phyloP scores from a whole-genome alignment of 2,113 vertebrate species.

The Oreochromis spilurus region DNA sequence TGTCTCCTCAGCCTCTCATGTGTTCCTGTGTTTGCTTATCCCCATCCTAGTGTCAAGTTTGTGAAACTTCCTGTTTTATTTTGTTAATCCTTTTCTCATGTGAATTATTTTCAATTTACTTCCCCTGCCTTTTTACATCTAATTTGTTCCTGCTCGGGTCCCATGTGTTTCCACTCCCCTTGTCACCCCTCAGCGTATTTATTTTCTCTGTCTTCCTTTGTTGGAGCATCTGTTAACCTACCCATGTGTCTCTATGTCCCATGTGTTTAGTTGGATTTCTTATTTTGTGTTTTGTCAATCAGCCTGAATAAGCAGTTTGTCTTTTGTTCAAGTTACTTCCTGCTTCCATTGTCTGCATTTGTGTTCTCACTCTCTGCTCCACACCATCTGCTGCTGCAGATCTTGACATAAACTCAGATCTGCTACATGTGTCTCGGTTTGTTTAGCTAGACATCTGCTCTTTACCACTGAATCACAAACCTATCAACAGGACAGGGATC shows the following conservation, averaged over 20 bases:
- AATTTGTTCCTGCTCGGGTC: rapidly evolving
- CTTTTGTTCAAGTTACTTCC: background rate
- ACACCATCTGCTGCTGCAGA: background rate
- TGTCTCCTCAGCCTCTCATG: background rate
- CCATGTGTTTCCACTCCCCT: background rate
- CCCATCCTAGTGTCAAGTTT: background rate
- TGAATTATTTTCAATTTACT: background rate
- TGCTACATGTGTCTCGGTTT: background rate
- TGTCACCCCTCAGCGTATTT: background rate
- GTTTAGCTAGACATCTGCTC: background rate
- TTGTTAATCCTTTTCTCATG: background rate
- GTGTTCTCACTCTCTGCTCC: background rate
- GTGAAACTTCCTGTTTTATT: background rate
- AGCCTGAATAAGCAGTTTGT: background rate
- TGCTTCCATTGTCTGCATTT: background rate
- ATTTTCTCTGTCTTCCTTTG: background rate
- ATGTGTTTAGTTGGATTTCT: background rate
- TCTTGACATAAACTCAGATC: background rate
- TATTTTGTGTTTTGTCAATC: background rate
- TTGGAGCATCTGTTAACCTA: background rate
- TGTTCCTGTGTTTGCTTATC: background rate
- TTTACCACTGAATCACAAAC: background rate
- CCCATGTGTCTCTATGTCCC: background rate
- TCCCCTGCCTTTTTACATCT: rapidly evolving
- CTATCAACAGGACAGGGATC: background rate